These are phyloP conservation scores for Bos indicus DNA, from an alignment of 2,113 vertebrate genomes.

Conservation along the genomic window DNA sequence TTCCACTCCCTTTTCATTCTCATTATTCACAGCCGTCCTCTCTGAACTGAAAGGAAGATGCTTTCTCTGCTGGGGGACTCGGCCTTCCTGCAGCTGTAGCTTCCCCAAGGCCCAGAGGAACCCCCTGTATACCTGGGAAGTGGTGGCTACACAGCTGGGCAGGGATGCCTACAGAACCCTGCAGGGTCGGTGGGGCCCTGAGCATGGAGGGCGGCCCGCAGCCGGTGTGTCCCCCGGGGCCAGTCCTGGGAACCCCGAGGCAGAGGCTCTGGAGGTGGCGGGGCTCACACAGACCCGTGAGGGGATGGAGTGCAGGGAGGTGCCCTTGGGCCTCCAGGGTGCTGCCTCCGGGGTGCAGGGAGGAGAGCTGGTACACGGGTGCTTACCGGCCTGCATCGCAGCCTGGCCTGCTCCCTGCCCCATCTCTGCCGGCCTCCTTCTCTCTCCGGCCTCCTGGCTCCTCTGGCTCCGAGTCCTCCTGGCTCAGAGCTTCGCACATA, in stretches of 20 bases:
- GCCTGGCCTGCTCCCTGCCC: neutral
- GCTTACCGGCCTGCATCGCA: fast-evolving
- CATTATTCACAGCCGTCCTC: conserved; percentile 58
- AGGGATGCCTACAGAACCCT: neutral
- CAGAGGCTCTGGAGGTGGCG: neutral
- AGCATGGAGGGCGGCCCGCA: too few species aligned
- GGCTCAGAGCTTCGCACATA: neutral
- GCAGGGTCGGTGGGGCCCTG: fast-evolving
- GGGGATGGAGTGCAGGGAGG: too few species aligned
- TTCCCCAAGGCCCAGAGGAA: fast-evolving
- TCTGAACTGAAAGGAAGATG: neutral
- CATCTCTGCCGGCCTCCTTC: neutral
- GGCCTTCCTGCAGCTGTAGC: neutral
- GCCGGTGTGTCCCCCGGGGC: neutral
- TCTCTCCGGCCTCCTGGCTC: neutral
- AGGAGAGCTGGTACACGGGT: neutral
- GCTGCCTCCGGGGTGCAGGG: too few species aligned
- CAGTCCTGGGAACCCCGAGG: fast-evolving
- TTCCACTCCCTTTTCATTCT: conserved; percentile 67
- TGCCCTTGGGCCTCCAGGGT: too few species aligned
- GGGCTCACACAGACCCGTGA: neutral
- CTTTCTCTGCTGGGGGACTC: neutral
- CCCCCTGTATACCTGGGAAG: neutral
- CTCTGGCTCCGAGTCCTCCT: neutral
- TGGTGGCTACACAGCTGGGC: fast-evolving